Base-by-base conservation (phyloP, 1,140 invertebrate genomes). In the Aphis gossypii region DNA sequence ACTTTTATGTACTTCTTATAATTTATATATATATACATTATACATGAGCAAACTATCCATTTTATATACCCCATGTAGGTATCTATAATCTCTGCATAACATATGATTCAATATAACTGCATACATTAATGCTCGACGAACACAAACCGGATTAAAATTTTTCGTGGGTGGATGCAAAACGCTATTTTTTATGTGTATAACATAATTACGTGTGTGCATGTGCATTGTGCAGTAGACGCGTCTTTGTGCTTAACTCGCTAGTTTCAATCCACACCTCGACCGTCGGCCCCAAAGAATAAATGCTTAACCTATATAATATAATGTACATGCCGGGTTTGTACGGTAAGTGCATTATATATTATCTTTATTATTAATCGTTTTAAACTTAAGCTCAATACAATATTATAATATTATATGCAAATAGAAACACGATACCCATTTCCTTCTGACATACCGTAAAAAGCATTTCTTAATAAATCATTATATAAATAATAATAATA, bases 351-450 rank as follows among this genome's bases (percentile, higher is more conserved):
- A 76, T 18, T 76, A n/a, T 76, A n/a, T 76, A 76, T 76, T 76
- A 76, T 76, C 14, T 30, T n/a, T 18, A n/a, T 76, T 76, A 20
- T 76, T 76, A 76, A 76, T 76, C 60, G 60, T 35, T 18, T 76
- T 76, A 76, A 76, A 76, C 60, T 76, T 76, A n/a, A 76, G 30
- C 60, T 76, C n/a, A 76, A 76, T 20, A n/a, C 18, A 76, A n/a
- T n/a, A n/a, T 76, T n/a, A 68, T n/a, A 68, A 68, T n/a, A 68
- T n/a, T 68, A n/a, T 18, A 76, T 76, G 60, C 18, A n/a, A n/a
- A 76, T 76, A n/a, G n/a, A n/a, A 76, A 76, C 30, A 68, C 30
- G 60, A 68, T 76, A 76, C 60, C 60, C 60, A 76, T 76, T 76
- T 76, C 60, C 30, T n/a, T 35, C n/a, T n/a, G n/a, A 76, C n/a